phyloP scores from a whole-genome alignment of 2,113 vertebrate species.

The Heterochromis multidens region DNA sequence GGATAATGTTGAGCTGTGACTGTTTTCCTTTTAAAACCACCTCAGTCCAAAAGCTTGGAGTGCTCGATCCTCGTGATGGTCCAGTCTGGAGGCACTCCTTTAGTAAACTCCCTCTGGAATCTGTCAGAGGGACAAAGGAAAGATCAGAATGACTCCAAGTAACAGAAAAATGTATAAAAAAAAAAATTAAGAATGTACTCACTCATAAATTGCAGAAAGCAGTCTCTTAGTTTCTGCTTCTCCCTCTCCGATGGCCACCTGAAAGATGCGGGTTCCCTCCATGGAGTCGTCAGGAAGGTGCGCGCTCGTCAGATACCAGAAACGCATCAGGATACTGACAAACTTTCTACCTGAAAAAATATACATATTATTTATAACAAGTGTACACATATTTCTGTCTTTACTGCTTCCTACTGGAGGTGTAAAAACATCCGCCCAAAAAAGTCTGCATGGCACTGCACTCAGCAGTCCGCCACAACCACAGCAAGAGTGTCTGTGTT shows the following conservation, averaged over 20 bases:
- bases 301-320: conserved; percentile 91
- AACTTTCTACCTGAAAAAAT: conserved; percentile 84
- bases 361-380: not conserved
- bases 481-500: not conserved
- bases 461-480: not conserved
- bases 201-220: conserved; percentile 92
- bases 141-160: not conserved
- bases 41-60: conserved; percentile 85
- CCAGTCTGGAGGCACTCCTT: conserved; percentile 91
- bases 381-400: not conserved
- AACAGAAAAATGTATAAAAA: not conserved
- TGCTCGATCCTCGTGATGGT: conserved; percentile 91
- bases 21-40: not conserved
- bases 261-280: conserved; percentile 80
- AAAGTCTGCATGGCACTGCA: not conserved
- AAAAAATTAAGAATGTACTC: conserved; percentile 41
- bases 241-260: conserved; percentile 76
- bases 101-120: conserved; percentile 94
- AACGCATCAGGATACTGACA: conserved; percentile 93
- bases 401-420: not conserved
- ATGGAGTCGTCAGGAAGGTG: conserved; percentile 76
- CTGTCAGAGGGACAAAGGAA: conserved; percentile 59
- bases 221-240: conserved; percentile 81
- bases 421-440: too few relatives aligned
- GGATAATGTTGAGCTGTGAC: not conserved